Percentiles rank a stretch among this genome's conserved stretches.
Evolutionary conservation across 2,797 vertebrate species (phyloP).

Genomic region (Pseudochirops cupreus): DNA sequence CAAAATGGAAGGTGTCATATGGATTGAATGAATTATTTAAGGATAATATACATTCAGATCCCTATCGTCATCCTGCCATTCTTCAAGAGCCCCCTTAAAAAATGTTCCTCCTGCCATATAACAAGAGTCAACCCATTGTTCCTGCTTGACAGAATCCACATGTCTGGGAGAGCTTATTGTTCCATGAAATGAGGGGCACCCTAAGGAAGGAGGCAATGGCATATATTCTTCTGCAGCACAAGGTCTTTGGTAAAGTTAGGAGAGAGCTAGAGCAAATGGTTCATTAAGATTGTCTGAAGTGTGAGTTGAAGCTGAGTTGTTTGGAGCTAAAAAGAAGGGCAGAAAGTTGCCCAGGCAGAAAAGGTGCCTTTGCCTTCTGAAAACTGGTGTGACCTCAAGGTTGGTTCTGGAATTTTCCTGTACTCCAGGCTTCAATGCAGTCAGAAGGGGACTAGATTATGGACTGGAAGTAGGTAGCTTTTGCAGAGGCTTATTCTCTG

Average conservation of each 20-base stretch:
- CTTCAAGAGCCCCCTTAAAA: neutral
- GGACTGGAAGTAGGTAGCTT: neutral
- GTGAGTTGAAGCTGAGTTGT: neutral
- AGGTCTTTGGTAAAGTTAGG: neutral
- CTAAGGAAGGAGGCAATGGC: slow-evolving; percentile 62
- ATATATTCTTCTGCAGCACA: neutral
- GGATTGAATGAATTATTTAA: rapidly evolving
- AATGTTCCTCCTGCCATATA: rapidly evolving
- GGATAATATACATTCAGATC: rapidly evolving
- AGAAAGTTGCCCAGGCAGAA: neutral
- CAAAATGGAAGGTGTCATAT: neutral
- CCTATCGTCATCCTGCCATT: neutral
- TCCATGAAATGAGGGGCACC: neutral
- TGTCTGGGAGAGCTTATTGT: slow-evolving; percentile 42
- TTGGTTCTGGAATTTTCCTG: neutral
- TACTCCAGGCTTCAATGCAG: neutral
- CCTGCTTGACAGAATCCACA: neutral
- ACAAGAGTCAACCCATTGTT: neutral
- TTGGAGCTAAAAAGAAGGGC: neutral
- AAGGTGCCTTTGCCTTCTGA: rapidly evolving
- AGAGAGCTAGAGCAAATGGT: neutral
- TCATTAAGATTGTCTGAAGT: neutral
- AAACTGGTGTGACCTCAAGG: neutral
- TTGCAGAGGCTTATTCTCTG: neutral
- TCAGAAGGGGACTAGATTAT: neutral